phyloP scores from a whole-genome alignment of 2,888 invertebrate species.

The Didymodactylos carnosus region DNA sequence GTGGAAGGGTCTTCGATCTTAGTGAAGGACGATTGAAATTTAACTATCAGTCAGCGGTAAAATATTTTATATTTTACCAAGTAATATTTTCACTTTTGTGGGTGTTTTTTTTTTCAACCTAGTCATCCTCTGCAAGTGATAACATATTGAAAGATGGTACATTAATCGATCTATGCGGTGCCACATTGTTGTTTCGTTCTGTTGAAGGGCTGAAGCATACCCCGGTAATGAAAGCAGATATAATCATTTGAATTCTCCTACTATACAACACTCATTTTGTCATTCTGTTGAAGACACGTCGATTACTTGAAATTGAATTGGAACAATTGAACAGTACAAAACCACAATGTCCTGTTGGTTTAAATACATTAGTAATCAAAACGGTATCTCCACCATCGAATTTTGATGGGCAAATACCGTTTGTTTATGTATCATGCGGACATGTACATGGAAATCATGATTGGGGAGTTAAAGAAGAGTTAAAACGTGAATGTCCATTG shows the following conservation, averaged over 20 bases:
- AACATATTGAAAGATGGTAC: slow-evolving; percentile 86
- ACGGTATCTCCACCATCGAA: neutral
- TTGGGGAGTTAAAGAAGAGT: slow-evolving; percentile 46
- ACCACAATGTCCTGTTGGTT: slow-evolving; percentile 88
- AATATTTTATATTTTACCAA: neutral
- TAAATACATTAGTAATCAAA: slow-evolving; percentile 66
- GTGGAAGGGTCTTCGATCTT: slow-evolving; percentile 84
- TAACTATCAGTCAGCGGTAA: neutral
- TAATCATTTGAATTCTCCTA: slow-evolving; percentile 17
- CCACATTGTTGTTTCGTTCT: slow-evolving; percentile 88
- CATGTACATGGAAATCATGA: slow-evolving; percentile 67
- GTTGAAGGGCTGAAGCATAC: slow-evolving; percentile 81
- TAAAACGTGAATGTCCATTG: slow-evolving; percentile 72
- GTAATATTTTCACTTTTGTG: no score
- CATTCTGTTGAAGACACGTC: slow-evolving; percentile 44
- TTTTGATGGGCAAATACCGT: no score
- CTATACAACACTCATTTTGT: neutral
- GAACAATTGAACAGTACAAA: slow-evolving; percentile 89
- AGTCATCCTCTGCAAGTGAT: slow-evolving; percentile 44
- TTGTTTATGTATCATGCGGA: slow-evolving; percentile 86
- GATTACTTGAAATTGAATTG: slow-evolving; percentile 50
- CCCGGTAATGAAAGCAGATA: no score
- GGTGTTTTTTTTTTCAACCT: slow-evolving; percentile 30
- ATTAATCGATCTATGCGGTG: slow-evolving; percentile 91
- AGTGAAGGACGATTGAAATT: slow-evolving; percentile 68